Conservation (phyloP, 37 sponge, comb jelly and placozoan species). For the Cliona cf. orientalis region DNA sequence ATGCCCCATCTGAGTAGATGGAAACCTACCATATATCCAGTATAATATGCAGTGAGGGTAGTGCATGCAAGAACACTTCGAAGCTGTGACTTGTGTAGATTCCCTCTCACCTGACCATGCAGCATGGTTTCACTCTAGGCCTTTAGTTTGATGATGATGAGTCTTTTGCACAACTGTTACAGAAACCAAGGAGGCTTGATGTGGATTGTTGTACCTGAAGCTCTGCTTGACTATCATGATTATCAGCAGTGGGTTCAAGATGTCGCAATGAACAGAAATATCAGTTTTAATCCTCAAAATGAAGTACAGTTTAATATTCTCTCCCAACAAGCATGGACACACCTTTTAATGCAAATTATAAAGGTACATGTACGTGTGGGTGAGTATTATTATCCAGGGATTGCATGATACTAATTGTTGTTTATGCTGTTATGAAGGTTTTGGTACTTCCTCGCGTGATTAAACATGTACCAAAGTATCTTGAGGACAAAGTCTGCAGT, state of each 20-base stretch:
- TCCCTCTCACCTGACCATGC: too few species aligned
- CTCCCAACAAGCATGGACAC: constrained; percentile 73
- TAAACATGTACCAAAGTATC: not conserved
- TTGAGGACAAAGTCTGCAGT: constrained; percentile 6
- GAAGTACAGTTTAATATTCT: constrained; percentile 51
- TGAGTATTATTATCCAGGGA: too few species aligned
- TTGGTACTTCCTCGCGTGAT: constrained; percentile 48
- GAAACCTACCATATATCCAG: too few species aligned
- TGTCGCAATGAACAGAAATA: not conserved
- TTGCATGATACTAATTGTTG: not conserved
- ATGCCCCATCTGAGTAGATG: too few species aligned
- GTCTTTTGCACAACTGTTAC: not conserved
- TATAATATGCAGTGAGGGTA: too few species aligned
- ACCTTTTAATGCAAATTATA: constrained; percentile 65
- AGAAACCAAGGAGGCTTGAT: constrained; percentile 77
- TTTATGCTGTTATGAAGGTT: constrained; percentile 27
- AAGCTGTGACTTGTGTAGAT: too few species aligned
- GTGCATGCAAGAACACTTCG: too few species aligned
- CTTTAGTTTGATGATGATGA: not conserved
- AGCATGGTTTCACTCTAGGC: not conserved
- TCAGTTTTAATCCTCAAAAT: not conserved
- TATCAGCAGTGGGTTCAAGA: constrained; percentile 50
- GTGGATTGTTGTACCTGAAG: constrained; percentile 57
- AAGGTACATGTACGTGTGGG: constrained; percentile 51
- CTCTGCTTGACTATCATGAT: constrained; percentile 61